These are phyloP conservation scores for Thymelicus acteon DNA, from an alignment of 2,888 invertebrate genomes.

Conservation along the genomic window DNA sequence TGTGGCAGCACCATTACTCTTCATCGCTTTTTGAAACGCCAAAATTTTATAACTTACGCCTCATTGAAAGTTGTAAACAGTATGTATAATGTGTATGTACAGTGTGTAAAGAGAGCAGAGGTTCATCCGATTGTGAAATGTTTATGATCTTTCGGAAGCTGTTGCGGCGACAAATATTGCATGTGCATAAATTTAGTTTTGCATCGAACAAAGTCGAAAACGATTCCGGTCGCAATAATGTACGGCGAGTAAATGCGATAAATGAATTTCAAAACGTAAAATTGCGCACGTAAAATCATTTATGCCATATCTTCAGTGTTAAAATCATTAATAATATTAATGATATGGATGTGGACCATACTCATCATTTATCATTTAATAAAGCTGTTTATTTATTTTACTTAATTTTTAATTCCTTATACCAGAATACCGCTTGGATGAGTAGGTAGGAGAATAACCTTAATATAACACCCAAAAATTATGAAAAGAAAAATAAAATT, in stretches of 20 bases:
- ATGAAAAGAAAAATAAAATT: too few species aligned
- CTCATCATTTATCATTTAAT: not conserved
- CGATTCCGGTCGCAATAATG: slow-evolving; percentile 41
- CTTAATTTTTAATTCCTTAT: too few species aligned
- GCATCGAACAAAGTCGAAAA: slow-evolving; percentile 42
- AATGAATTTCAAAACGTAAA: slow-evolving; percentile 27
- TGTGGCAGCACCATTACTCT: too few species aligned
- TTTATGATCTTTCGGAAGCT: slow-evolving; percentile 49
- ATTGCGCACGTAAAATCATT: slow-evolving; percentile 23
- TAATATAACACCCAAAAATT: too few species aligned
- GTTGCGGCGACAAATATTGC: slow-evolving; percentile 47
- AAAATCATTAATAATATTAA: slow-evolving; percentile 18
- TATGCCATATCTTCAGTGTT: slow-evolving; percentile 20
- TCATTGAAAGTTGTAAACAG: slow-evolving; percentile 25
- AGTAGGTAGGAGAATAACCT: too few species aligned
- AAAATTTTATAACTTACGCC: not conserved
- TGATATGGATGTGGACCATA: not conserved
- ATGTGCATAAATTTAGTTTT: slow-evolving; percentile 34
- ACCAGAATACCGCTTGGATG: too few species aligned
- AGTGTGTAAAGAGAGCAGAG: slow-evolving; percentile 39
- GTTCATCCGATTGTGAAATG: slow-evolving; percentile 47
- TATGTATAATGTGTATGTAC: too few species aligned
- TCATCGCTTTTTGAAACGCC: too few species aligned
- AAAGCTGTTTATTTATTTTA: not conserved
- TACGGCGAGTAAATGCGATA: slow-evolving; percentile 39